phyloP scores from a whole-genome alignment of 2,888 invertebrate genomes.

The Myopa tessellatipennis region DNA sequence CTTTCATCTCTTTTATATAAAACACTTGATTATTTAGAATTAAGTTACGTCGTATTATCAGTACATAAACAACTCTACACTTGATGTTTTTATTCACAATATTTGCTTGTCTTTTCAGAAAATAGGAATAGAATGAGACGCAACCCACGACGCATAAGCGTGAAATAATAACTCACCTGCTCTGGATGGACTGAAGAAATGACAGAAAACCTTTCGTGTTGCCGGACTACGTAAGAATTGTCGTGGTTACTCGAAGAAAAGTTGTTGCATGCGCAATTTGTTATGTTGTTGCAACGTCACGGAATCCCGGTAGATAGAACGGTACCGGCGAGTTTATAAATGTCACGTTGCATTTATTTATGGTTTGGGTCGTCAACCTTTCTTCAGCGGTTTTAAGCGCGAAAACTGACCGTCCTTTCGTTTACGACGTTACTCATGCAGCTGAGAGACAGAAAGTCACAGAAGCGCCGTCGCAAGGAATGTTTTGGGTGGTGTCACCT shows the following conservation, averaged over 20 bases:
- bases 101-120: background rate
- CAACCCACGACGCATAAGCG: background rate
- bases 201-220: no score
- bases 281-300: conserved; percentile 3
- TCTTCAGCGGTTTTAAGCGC: conserved; percentile 52
- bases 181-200: no score
- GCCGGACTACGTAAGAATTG: no score
- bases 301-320: background rate
- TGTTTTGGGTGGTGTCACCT: conserved; percentile 30
- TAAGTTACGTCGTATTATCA: conserved; percentile 18
- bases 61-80: background rate
- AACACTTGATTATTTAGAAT: background rate
- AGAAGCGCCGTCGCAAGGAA: conserved; percentile 30
- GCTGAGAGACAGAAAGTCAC: conserved; percentile 20
- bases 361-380: conserved; percentile 58
- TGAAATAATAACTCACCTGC: no score
- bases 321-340: conserved; percentile 19
- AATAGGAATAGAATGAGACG: background rate
- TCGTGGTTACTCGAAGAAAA: no score
- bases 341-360: conserved; percentile 48
- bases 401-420: conserved; percentile 51
- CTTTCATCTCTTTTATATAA: no score
- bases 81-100: background rate
- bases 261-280: background rate
- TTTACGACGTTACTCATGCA: conserved; percentile 2